These are phyloP conservation scores for Nesoenas mayeri DNA, from an alignment of 2,113 vertebrate species.

Conservation along the genomic window DNA sequence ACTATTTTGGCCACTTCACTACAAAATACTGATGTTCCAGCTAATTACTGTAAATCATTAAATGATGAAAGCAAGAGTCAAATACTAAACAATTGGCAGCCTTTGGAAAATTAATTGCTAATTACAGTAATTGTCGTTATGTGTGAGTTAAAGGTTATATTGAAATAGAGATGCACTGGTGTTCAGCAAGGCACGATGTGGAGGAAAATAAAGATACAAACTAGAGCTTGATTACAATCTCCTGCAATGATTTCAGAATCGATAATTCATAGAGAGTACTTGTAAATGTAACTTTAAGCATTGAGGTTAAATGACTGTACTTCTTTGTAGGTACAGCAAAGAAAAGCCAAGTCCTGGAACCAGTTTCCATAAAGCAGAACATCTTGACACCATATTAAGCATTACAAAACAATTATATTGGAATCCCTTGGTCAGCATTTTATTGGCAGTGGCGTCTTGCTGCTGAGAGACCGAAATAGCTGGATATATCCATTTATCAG, in stretches of 20 bases:
- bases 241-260: not conserved
- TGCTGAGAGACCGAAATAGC: slow-evolving; percentile 16
- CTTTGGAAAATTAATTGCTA: slow-evolving; percentile 47
- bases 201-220: not conserved
- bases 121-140: slow-evolving; percentile 35
- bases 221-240: not conserved
- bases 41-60: slow-evolving; percentile 66
- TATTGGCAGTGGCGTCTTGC: not conserved
- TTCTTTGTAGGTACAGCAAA: not conserved
- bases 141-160: slow-evolving; percentile 32
- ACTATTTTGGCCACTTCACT: slow-evolving; percentile 47
- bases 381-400: not conserved
- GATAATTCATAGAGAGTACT: not conserved
- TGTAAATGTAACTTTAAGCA: not conserved
- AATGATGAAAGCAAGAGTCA: slow-evolving; percentile 67
- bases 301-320: not conserved
- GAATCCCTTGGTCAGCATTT: slow-evolving; percentile 45
- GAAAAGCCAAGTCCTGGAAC: not conserved
- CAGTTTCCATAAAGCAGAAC: not conserved
- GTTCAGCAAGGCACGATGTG: not conserved
- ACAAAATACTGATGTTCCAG: slow-evolving; percentile 59
- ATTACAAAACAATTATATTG: not conserved
- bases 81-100: slow-evolving; percentile 14
- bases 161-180: not conserved
- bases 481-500: slow-evolving; percentile 52